Evolutionary conservation across 2,113 vertebrate genomes (phyloP), one percentile per base, ranked within the genome.

Genomic region (Zeus faber): DNA sequence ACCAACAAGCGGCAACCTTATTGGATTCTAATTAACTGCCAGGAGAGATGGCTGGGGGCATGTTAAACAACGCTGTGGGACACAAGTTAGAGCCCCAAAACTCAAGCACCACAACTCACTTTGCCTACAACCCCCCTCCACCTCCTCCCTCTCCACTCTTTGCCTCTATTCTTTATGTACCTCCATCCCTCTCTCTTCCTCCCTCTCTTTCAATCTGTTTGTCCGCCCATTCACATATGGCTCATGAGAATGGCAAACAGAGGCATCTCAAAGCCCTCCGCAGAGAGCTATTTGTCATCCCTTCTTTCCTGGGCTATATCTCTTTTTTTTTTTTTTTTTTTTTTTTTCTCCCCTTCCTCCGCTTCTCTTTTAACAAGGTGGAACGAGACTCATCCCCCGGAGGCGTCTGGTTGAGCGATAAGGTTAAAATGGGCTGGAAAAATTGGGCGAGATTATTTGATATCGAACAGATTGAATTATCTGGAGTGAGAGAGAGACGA

Each of bases 11-110:
- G 50, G 76, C 75, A 87, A 85, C 84, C 85, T 86, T 88, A 88
- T 89, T 91, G 88, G 87, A 87, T 89, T 91, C 81, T 89, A 91
- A 91, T 91, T 89, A 90, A 83, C 72, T 80, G 83, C 81, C 79
- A 74, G 67, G 73, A 82, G 82, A 85, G 79, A 83, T 58, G 71
- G 74, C 82, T 74, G 3, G 55, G 77, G 70, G 82, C 58, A 68
- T 85, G 84, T 85, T 86, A 85, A 84, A 65, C 48, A 69, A 77
- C 84, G 84, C 68, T 76, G 57, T 81, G 82, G 81, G 82, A 87
- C 74, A 63, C 68, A 68, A 75, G 77, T 82, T 82, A 77, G 54
- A 79, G 65, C 50, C 64, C 58, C 48, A 65, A 66, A 67, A 51
- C 57, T 79, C 51, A 76, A 77, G 68, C 33, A 58, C 33, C 54